Conservation (phyloP, 2,797 vertebrate genomes). For the Poecilia wingei region DNA sequence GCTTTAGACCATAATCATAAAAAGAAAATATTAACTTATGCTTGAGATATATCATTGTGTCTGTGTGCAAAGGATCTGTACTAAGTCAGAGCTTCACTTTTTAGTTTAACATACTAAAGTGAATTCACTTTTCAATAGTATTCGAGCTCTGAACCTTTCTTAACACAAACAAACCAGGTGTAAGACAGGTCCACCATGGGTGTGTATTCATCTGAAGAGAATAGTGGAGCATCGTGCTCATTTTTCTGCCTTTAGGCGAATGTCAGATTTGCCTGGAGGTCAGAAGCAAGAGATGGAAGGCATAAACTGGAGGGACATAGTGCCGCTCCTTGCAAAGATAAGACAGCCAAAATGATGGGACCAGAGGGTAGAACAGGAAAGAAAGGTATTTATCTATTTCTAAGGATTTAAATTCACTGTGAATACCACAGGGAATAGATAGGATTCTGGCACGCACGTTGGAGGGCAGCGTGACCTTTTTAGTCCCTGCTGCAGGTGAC, state of each 20-base stretch:
- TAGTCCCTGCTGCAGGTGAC: slow-evolving; percentile 44
- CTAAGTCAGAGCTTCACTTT: background rate
- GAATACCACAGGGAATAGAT: slow-evolving; percentile 72
- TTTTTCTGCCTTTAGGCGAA: slow-evolving; percentile 30
- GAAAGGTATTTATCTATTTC: slow-evolving; percentile 71
- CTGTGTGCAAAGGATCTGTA: background rate
- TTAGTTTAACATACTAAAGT: background rate
- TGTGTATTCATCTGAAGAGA: background rate
- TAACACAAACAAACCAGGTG: background rate
- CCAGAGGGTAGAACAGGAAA: slow-evolving; percentile 67
- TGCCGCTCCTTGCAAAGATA: slow-evolving; percentile 60
- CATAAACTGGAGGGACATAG: slow-evolving; percentile 41
- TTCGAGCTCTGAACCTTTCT: background rate
- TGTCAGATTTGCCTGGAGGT: slow-evolving; percentile 59
- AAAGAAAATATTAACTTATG: background rate
- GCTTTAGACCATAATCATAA: background rate
- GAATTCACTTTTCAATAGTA: background rate
- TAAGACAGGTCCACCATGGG: background rate
- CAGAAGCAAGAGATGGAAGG: slow-evolving; percentile 52
- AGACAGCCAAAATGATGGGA: slow-evolving; percentile 71
- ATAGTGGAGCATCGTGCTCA: slow-evolving; percentile 25
- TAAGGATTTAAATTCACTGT: slow-evolving; percentile 67
- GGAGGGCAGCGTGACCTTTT: slow-evolving; percentile 67
- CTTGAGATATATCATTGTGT: background rate
- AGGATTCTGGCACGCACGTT: slow-evolving; percentile 54